Conservation (phyloP, 2,113 vertebrate genomes). For the Centrocercus urophasianus region DNA sequence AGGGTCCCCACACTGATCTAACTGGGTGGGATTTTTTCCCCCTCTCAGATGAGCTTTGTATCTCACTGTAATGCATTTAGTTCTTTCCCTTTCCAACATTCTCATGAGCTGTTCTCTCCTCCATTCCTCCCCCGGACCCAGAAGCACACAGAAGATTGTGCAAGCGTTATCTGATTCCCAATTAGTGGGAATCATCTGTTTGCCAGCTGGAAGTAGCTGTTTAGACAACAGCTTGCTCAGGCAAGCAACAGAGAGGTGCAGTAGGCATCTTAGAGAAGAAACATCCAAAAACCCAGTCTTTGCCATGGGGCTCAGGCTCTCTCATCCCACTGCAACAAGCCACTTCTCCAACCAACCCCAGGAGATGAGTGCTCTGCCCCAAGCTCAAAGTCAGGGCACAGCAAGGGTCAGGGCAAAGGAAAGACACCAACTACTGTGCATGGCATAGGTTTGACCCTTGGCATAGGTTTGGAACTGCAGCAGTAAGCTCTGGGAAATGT, state of each 20-base stretch:
- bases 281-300: not conserved
- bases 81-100: not conserved
- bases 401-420: not conserved
- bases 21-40: not conserved
- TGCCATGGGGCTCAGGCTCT: not conserved
- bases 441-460: not conserved
- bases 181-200: conserved; percentile 6
- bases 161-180: not conserved
- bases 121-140: not conserved
- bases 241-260: not conserved
- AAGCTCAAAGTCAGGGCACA: not conserved
- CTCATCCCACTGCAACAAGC: fast-evolving
- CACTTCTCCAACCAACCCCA: not conserved
- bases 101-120: not conserved
- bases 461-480: not conserved
- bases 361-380: not conserved
- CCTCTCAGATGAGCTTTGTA: not conserved
- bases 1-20: not conserved
- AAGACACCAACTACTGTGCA: not conserved
- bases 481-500: not conserved
- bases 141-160: not conserved
- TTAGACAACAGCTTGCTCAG: not conserved
- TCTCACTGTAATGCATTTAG: not conserved
- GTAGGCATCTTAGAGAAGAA: not conserved
- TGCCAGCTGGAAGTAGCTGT: conserved; percentile 6